phyloP scores from a whole-genome alignment of 2,888 invertebrate species.

The Autographa pulchrina region DNA sequence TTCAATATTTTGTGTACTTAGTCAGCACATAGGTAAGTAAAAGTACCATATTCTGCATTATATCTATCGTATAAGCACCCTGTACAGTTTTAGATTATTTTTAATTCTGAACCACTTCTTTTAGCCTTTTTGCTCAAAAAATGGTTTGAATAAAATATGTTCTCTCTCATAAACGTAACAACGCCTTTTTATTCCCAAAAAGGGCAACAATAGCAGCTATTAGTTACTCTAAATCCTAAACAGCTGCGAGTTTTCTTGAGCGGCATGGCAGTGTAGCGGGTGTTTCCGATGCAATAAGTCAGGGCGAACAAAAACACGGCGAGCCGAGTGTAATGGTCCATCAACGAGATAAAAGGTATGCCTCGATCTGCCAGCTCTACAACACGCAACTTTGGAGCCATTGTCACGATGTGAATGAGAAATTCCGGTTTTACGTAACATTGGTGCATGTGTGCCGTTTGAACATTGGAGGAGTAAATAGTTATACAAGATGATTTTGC shows the following conservation, averaged over 20 bases:
- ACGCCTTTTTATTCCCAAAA: constrained; percentile 30
- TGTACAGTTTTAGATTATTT: too few relatives aligned
- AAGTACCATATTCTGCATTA: too few relatives aligned
- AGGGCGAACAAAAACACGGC: constrained; percentile 45
- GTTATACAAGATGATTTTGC: too few relatives aligned
- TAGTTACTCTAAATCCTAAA: constrained; percentile 30
- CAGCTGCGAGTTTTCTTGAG: constrained; percentile 40
- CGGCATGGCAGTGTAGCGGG: neutral
- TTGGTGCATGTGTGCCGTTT: neutral
- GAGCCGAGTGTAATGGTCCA: constrained; percentile 48
- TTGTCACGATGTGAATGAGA: neutral
- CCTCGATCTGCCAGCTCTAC: constrained; percentile 33
- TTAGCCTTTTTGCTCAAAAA: too few relatives aligned
- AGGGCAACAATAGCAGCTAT: constrained; percentile 16
- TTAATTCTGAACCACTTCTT: too few relatives aligned
- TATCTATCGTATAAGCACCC: too few relatives aligned
- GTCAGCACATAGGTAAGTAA: too few relatives aligned
- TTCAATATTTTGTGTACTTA: too few relatives aligned
- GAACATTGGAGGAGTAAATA: neutral
- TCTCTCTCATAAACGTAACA: constrained; percentile 6
- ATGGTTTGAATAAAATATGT: neutral
- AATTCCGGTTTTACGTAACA: neutral
- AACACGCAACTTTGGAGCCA: constrained; percentile 33
- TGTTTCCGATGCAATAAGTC: constrained; percentile 47
- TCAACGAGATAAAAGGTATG: constrained; percentile 47